phyloP scores from a whole-genome alignment of 2,888 invertebrate genomes.

The Pharmacophagus antenor region DNA sequence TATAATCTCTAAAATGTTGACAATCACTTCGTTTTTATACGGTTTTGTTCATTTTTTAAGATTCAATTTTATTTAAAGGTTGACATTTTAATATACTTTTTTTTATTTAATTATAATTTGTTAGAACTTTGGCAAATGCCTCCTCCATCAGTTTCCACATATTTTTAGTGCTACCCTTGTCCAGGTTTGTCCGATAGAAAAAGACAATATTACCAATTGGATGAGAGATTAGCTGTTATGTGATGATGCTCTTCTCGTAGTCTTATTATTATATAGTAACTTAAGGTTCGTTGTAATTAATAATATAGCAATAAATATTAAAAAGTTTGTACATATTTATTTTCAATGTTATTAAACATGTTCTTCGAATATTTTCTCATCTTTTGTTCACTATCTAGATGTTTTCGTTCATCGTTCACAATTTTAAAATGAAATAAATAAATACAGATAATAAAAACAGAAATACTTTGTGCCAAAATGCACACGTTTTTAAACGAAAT shows the following conservation, averaged over 20 bases:
- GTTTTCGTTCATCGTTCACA: constrained; percentile 3
- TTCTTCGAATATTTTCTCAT: constrained; percentile 32
- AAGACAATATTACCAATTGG: too few species aligned
- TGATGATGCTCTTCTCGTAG: too few species aligned
- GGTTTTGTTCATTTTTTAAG: background rate
- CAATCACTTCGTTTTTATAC: constrained; percentile 36
- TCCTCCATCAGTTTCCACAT: background rate
- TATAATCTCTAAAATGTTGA: constrained; percentile 47
- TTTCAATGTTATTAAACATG: constrained; percentile 27
- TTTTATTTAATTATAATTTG: too few species aligned
- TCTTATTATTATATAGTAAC: too few species aligned
- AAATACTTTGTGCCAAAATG: constrained; percentile 9
- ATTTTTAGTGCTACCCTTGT: too few species aligned
- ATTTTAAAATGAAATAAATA: background rate
- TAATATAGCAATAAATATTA: background rate
- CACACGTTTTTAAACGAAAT: constrained; percentile 4
- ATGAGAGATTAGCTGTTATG: too few species aligned
- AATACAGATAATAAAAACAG: background rate
- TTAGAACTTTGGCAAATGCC: too few species aligned
- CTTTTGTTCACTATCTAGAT: background rate
- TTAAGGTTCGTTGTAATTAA: too few species aligned
- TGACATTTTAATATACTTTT: too few species aligned
- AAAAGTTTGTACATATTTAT: too few species aligned
- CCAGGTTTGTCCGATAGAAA: too few species aligned
- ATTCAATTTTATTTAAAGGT: too few species aligned